Evolutionary conservation across 2,113 vertebrate genomes (phyloP).

Genomic region (Notothenia coriiceps): DNA sequence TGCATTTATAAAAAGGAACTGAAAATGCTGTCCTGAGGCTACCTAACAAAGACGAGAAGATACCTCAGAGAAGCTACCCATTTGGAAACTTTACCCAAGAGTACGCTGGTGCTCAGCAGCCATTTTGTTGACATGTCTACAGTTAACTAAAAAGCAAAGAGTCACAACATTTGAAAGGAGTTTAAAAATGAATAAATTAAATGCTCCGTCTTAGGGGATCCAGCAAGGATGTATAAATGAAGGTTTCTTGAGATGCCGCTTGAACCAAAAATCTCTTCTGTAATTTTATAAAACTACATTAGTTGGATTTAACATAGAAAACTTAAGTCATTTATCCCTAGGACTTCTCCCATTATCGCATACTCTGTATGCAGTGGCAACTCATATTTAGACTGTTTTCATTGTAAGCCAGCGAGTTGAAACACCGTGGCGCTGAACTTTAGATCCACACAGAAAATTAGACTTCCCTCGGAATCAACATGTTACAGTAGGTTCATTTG

Average conservation of each 20-base stretch:
- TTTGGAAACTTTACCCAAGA: constrained; percentile 36
- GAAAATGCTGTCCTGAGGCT: constrained; percentile 38
- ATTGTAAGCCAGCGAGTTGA: background rate
- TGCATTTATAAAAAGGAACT: constrained; percentile 45
- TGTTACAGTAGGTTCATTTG: constrained; percentile 30
- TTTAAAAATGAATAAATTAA: constrained; percentile 43
- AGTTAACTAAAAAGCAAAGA: constrained; percentile 35
- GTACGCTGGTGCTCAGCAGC: background rate
- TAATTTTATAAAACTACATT: constrained; percentile 35
- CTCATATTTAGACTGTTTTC: constrained; percentile 38
- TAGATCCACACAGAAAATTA: constrained; percentile 32
- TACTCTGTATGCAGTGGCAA: constrained; percentile 66
- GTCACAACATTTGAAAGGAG: constrained; percentile 17
- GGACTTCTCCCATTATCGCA: background rate
- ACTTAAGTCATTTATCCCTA: constrained; percentile 10
- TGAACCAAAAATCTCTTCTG: constrained; percentile 30
- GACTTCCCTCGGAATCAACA: constrained; percentile 26
- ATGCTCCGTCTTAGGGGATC: constrained; percentile 25
- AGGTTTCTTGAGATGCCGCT: constrained; percentile 29
- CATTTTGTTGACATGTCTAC: constrained; percentile 13
- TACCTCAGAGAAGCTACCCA: constrained; percentile 35
- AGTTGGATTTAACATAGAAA: constrained; percentile 22
- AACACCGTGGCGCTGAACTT: constrained; percentile 37
- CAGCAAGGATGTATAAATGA: background rate
- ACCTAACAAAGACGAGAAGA: constrained; percentile 8